Percentiles rank a stretch among this genome's conserved stretches.
Conservation (phyloP, 2,888 invertebrate species). For the Acanthococcus lagerstroemiae region DNA sequence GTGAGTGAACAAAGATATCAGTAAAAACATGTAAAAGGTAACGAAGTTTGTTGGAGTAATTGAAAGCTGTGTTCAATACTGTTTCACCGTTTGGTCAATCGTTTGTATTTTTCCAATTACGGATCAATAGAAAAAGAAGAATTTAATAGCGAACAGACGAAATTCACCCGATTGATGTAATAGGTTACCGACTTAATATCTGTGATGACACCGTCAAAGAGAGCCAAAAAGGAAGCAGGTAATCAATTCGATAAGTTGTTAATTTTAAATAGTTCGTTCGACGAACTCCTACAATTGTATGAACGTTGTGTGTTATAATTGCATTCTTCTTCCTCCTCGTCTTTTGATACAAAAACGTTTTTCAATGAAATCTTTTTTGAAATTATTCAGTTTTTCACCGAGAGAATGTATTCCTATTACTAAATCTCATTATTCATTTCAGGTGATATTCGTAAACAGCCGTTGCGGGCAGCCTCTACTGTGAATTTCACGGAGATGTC, state of each 20-base stretch:
- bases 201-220: constrained; percentile 1
- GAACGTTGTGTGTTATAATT: background rate
- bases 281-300: constrained; percentile 6
- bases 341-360: background rate
- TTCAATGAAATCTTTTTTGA: background rate
- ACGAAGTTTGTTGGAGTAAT: background rate
- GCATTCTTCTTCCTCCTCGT: background rate
- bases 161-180: background rate
- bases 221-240: constrained; percentile 1
- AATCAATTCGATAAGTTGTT: constrained; percentile 3
- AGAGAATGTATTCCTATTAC: background rate
- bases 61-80: constrained; percentile 1
- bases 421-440: constrained; percentile 2
- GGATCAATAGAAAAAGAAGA: background rate
- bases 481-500: background rate
- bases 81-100: constrained; percentile 2
- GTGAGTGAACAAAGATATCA: background rate
- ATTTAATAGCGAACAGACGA: background rate
- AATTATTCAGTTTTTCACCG: background rate
- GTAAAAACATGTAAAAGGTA: background rate
- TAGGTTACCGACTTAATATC: background rate
- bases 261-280: background rate
- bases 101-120: constrained; percentile 1
- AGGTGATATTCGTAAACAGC: constrained; percentile 4
- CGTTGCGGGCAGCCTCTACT: background rate